Conservation (phyloP, 2,797 vertebrate species). For the Cuculus canorus region DNA sequence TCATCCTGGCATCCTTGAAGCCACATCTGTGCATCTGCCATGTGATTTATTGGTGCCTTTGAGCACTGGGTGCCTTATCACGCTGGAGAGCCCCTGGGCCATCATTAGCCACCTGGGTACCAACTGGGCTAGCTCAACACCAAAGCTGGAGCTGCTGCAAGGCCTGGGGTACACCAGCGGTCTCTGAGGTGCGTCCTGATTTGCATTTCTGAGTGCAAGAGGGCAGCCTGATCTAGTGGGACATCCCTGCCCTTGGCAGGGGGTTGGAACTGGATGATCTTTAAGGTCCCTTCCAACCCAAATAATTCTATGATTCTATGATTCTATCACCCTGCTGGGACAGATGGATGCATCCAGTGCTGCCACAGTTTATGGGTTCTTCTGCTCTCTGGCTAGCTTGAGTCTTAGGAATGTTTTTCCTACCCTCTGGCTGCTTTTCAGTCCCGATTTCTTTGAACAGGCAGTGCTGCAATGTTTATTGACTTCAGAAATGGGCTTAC, state of each 20-base stretch:
- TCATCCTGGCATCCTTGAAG: accelerated
- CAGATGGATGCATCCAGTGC: not conserved
- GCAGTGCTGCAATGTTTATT: not conserved
- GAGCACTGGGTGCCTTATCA: not conserved
- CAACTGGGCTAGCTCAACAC: not conserved
- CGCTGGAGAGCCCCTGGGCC: not conserved
- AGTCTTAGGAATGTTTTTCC: not conserved
- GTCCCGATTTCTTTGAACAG: not conserved
- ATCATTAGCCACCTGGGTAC: accelerated
- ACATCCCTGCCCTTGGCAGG: too few species aligned
- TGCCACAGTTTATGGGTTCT: not conserved
- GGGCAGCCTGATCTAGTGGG: too few species aligned
- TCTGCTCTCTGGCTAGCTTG: not conserved
- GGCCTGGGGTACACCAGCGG: not conserved
- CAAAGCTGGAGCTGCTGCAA: not conserved
- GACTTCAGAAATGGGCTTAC: not conserved
- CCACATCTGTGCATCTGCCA: not conserved
- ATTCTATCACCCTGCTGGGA: not conserved
- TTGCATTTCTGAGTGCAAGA: too few species aligned
- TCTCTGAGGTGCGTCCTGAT: not conserved
- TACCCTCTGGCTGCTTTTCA: not conserved
- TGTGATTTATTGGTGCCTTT: not conserved
- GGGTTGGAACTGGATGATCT: too few species aligned
- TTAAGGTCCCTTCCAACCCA: too few species aligned
- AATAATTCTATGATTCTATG: too few species aligned